Evolutionary conservation across 2,113 vertebrate genomes (phyloP).

Genomic region (Cryptomyrus ogoouensis): DNA sequence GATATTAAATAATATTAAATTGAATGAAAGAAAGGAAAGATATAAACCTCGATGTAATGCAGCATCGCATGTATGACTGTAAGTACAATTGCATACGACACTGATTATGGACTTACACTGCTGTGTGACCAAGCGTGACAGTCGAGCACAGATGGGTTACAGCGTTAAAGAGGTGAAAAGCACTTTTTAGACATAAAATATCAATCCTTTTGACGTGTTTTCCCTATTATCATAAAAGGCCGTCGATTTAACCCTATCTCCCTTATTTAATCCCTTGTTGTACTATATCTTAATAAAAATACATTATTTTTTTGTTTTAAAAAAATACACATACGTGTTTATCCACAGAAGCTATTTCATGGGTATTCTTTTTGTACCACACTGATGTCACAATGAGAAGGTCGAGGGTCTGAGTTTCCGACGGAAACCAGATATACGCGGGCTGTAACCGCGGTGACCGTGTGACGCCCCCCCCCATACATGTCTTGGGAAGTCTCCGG

Average conservation of each 20-base stretch:
- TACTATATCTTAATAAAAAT: neutral
- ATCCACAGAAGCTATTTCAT: neutral
- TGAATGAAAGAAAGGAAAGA: neutral
- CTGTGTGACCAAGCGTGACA: neutral
- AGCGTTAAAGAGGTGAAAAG: neutral
- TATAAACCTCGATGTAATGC: neutral
- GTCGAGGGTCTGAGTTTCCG: neutral
- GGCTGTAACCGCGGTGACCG: neutral
- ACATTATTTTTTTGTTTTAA: neutral
- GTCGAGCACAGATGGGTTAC: neutral
- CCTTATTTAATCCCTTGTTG: neutral
- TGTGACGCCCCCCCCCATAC: neutral
- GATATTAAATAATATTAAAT: neutral
- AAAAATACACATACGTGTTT: neutral
- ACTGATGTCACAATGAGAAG: neutral
- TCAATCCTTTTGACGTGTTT: neutral
- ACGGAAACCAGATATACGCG: neutral
- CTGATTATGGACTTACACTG: neutral
- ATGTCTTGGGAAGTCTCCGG: neutral
- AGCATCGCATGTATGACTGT: neutral
- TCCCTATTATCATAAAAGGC: neutral
- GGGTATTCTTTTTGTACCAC: neutral
- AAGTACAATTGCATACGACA: neutral
- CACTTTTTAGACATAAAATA: neutral
- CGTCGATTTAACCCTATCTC: neutral